Evolutionary conservation across 2,113 vertebrate species (phyloP).

Genomic region (Tapirus terrestris): DNA sequence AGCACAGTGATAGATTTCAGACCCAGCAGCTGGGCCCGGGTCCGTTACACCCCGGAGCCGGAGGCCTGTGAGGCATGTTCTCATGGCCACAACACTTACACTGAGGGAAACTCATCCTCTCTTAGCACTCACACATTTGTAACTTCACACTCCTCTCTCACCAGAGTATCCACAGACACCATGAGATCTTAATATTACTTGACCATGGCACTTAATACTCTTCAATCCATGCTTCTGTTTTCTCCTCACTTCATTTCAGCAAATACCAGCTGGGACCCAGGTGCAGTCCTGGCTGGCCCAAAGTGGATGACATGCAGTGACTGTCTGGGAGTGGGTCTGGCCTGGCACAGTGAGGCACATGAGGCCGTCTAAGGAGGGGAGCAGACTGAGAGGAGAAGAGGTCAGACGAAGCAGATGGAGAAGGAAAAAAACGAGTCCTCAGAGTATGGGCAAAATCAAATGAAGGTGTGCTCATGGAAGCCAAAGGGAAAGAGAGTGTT

Average conservation of each 20-base stretch:
- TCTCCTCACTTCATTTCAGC: background rate
- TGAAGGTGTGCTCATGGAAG: background rate
- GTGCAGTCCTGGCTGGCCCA: background rate
- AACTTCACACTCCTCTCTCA: background rate
- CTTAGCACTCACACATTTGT: background rate
- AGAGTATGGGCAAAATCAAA: background rate
- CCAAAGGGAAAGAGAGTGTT: background rate
- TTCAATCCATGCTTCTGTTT: too few relatives aligned
- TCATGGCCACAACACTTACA: background rate
- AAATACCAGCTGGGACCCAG: background rate
- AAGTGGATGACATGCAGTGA: background rate
- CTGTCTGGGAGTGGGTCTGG: background rate
- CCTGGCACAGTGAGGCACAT: background rate
- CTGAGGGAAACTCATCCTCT: background rate
- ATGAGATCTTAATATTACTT: background rate
- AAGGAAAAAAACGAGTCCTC: background rate
- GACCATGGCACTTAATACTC: background rate
- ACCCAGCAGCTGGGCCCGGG: background rate
- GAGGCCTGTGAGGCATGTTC: background rate
- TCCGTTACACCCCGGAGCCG: fast-evolving
- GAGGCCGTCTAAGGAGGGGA: background rate
- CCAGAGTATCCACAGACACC: background rate
- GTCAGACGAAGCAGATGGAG: background rate
- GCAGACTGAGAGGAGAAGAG: background rate
- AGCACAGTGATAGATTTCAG: background rate